Base-by-base conservation (phyloP, 2,113 vertebrate species). In the Microtus richardsoni region DNA sequence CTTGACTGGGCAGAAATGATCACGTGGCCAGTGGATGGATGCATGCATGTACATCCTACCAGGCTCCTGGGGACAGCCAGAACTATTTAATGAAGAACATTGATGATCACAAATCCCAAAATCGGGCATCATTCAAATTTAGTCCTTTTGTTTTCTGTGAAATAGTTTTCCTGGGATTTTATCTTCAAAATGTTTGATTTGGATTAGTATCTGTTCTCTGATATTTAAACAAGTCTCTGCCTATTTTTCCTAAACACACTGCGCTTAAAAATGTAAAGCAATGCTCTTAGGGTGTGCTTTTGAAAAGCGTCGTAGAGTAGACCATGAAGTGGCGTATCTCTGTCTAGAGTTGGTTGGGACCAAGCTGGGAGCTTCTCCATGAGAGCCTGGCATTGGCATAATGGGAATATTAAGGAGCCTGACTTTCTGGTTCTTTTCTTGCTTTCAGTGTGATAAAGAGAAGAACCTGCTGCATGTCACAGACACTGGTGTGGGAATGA, bases 401-500 rank as follows among this genome's bases (percentile, higher is more conserved):
- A 8, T 10, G 2, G 93, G 39, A 88, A 12, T 74, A 33, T 36
- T 33, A 73, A 90, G 33, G 19, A 68, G 16, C 30, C 0, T 44
- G 91, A 95, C 41, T 74, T 2, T 79, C 83, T 73, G 94, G 39
- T 88, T 28, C 24, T 73, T 93, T 0, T 85, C 91, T 96, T 91
- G 52, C 11, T 94, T 97, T 88, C 3, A 99, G 99, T 99, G 99
- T 96, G 99, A 99, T 97, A 99, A 99, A 97, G 99, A 99, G 96
- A 99, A 99, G 98, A 99, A 99, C 95, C 99, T 99, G 99, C 99
- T 99, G 47, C 99, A 99, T 64, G 99, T 99, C 97, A 99, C 99
- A 33, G 99, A 99, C 96, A 99, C 99, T 1, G 99, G 99, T 73
- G 98, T 99, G 92, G 99, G 99, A 97, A 99, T 99, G 99, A 99